phyloP scores from a whole-genome alignment of 2,797 vertebrate species.

The Sciaenops ocellatus region DNA sequence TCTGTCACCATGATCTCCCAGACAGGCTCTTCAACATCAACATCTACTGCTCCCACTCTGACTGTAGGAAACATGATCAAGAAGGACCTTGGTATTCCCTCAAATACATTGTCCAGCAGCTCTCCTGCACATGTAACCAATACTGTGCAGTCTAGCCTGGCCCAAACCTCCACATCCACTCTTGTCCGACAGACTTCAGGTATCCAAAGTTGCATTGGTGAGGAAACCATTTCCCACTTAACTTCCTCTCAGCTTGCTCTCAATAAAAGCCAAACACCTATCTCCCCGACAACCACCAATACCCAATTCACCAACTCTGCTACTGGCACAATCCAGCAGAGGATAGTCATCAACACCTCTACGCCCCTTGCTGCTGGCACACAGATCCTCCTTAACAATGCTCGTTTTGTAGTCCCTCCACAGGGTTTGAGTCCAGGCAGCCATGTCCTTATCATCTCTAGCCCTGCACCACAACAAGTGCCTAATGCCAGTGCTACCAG shows the following conservation, averaged over 20 bases:
- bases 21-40: conserved; percentile 30
- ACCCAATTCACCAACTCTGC: conserved; percentile 71
- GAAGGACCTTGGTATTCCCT: conserved; percentile 56
- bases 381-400: conserved; percentile 94
- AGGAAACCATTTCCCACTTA: conserved; percentile 37
- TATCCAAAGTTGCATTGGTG: conserved; percentile 35
- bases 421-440: conserved; percentile 95
- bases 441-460: conserved; percentile 93
- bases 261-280: conserved; percentile 46
- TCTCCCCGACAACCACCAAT: conserved; percentile 34
- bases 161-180: conserved; percentile 19
- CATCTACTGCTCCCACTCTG: conserved; percentile 40
- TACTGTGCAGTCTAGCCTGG: conserved; percentile 42
- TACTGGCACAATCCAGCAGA: conserved; percentile 88
- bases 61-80: conserved; percentile 50
- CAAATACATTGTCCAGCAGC: conserved; percentile 47
- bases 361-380: conserved; percentile 94
- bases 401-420: conserved; percentile 93
- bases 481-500: conserved; percentile 67
- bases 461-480: conserved; percentile 75
- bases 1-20: conserved; percentile 73
- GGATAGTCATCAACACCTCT: conserved; percentile 94
- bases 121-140: conserved; percentile 56
- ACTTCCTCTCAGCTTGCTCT: conserved; percentile 41
- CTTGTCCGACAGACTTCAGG: conserved; percentile 39